Evolutionary conservation across 2,888 invertebrate species (phyloP).

Genomic region (Phasia obesa): DNA sequence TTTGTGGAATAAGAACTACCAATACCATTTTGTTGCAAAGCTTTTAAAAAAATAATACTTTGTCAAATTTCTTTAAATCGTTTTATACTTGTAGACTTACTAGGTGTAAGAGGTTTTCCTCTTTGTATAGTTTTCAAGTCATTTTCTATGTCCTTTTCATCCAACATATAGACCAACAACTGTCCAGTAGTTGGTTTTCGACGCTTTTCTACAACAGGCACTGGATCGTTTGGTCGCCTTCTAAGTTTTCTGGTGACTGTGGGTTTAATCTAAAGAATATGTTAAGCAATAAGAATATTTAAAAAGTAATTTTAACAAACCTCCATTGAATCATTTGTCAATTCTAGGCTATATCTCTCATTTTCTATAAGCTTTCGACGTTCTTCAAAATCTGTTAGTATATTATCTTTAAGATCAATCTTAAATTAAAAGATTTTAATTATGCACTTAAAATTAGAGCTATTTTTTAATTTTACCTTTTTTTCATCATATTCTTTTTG

Average conservation of each 20-base stretch:
- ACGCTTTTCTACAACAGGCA: conserved; percentile 93
- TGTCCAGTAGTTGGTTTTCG: conserved; percentile 92
- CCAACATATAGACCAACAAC: conserved; percentile 92
- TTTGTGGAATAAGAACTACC: conserved; percentile 69
- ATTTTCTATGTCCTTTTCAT: conserved; percentile 93
- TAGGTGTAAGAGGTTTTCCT: conserved; percentile 84
- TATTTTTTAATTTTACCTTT: conserved; percentile 84
- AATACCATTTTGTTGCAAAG: conserved; percentile 83
- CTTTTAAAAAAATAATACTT: conserved; percentile 65
- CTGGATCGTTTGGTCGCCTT: conserved; percentile 95
- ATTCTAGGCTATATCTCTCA: conserved; percentile 93
- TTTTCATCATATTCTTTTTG: conserved; percentile 97
- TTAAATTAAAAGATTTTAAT: conserved; percentile 44
- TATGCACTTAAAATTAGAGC: not conserved
- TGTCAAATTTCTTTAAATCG: not conserved
- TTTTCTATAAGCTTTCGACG: conserved; percentile 94
- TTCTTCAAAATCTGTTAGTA: conserved; percentile 95
- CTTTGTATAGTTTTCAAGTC: conserved; percentile 92
- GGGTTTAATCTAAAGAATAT: conserved; percentile 88
- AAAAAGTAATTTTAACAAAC: conserved; percentile 80
- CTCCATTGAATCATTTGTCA: conserved; percentile 94
- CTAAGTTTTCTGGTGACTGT: conserved; percentile 97
- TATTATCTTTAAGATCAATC: conserved; percentile 91
- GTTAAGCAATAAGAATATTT: not conserved
- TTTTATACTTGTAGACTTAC: conserved; percentile 74